Evolutionary conservation across 2,113 vertebrate species (phyloP).

Genomic region (Percopsis transmontana): DNA sequence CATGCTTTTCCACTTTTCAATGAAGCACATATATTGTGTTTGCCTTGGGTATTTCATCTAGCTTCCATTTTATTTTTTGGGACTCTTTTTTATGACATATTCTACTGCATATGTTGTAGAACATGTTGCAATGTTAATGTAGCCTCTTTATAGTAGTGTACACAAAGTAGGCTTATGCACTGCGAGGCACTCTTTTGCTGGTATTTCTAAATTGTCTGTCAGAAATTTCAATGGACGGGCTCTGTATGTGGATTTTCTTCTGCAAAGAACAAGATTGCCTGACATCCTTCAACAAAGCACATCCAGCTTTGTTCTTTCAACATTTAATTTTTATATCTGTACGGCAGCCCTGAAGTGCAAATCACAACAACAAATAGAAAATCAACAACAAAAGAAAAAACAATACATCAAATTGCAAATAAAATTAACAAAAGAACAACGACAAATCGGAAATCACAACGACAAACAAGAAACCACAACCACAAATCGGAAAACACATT

Average conservation of each 20-base stretch:
- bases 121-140: constrained; percentile 14
- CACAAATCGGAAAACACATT: too few species aligned
- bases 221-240: constrained; percentile 29
- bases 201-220: constrained; percentile 21
- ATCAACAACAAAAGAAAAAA: too few species aligned
- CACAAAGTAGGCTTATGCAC: not conserved
- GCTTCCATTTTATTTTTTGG: not conserved
- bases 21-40: not conserved
- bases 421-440: too few species aligned
- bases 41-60: not conserved
- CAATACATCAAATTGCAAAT: too few species aligned
- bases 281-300: constrained; percentile 14
- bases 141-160: too few species aligned
- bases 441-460: too few species aligned
- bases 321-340: too few species aligned
- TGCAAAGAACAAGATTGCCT: constrained; percentile 33
- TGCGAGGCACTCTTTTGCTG: constrained; percentile 2
- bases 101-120: constrained; percentile 4
- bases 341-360: too few species aligned
- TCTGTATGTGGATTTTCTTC: constrained; percentile 34
- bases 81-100: not conserved
- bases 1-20: not conserved
- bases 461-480: too few species aligned
- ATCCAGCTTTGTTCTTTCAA: constrained; percentile 23
- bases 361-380: too few species aligned